Evolutionary conservation across 1,140 invertebrate genomes (phyloP).

Genomic region (Trachelipus rathkii): DNA sequence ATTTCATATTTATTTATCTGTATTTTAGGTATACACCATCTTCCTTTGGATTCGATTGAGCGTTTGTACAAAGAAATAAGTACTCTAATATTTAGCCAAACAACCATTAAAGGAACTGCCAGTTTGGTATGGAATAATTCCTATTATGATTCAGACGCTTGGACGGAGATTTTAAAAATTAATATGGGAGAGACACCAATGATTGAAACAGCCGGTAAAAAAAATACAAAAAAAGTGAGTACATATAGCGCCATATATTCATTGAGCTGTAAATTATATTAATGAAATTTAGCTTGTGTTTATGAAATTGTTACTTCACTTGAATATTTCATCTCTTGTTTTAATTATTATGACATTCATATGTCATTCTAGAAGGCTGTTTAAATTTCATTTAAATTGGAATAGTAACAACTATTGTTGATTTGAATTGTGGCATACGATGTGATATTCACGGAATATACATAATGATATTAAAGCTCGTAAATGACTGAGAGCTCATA

Average conservation of each 20-base stretch:
- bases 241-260: not conserved
- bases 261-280: too few species aligned
- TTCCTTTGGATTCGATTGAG: constrained; percentile 61
- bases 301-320: too few species aligned
- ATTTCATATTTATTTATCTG: constrained; percentile 37
- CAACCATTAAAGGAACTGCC: constrained; percentile 66
- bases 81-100: constrained; percentile 67
- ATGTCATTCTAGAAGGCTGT: too few species aligned
- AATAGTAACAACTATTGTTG: too few species aligned
- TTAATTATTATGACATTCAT: too few species aligned
- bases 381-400: too few species aligned
- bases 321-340: too few species aligned
- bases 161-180: constrained; percentile 74
- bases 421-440: too few species aligned
- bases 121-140: constrained; percentile 78
- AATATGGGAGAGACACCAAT: constrained; percentile 64
- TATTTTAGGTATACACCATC: constrained; percentile 56
- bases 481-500: too few species aligned
- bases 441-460: too few species aligned
- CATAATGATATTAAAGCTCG: too few species aligned
- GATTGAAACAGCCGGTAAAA: constrained; percentile 61
- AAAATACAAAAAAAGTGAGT: constrained; percentile 62
- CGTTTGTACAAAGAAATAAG: constrained; percentile 66
- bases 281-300: too few species aligned
- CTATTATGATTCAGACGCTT: constrained; percentile 82